Evolutionary conservation across 2,113 vertebrate species (phyloP).

Genomic region (Myotis yumanensis): DNA sequence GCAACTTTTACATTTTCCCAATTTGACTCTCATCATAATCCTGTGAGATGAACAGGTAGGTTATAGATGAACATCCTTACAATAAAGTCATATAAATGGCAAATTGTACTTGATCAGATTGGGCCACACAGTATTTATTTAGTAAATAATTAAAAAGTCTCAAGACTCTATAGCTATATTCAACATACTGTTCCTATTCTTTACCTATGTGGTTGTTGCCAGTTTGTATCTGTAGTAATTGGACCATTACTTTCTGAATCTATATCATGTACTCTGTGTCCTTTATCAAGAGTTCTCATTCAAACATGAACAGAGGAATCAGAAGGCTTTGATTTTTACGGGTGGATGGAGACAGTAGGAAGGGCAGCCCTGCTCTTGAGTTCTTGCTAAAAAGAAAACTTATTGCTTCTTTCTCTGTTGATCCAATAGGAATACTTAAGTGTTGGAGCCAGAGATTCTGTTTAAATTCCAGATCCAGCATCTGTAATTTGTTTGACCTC

Average conservation of each 20-base stretch:
- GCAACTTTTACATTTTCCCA: background rate
- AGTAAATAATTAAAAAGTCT: background rate
- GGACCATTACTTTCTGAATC: background rate
- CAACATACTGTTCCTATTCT: background rate
- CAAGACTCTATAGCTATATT: background rate
- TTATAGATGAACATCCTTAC: background rate
- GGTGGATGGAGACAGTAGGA: background rate
- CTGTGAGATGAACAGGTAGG: background rate
- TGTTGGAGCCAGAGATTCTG: background rate
- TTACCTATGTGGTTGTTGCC: background rate
- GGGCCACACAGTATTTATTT: background rate
- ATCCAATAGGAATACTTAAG: background rate
- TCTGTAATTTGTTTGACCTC: background rate
- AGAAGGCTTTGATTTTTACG: background rate
- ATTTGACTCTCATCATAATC: background rate
- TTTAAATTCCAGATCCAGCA: background rate
- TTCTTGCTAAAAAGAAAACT: background rate
- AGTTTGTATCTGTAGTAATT: background rate
- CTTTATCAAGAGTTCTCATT: background rate
- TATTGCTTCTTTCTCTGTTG: background rate
- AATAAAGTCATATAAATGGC: background rate
- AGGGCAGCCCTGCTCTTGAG: fast-evolving
- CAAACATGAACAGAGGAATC: background rate
- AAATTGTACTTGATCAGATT: background rate
- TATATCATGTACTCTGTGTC: background rate